phyloP scores from a whole-genome alignment of 2,113 vertebrate genomes.

The Tricholaema leucomelas region DNA sequence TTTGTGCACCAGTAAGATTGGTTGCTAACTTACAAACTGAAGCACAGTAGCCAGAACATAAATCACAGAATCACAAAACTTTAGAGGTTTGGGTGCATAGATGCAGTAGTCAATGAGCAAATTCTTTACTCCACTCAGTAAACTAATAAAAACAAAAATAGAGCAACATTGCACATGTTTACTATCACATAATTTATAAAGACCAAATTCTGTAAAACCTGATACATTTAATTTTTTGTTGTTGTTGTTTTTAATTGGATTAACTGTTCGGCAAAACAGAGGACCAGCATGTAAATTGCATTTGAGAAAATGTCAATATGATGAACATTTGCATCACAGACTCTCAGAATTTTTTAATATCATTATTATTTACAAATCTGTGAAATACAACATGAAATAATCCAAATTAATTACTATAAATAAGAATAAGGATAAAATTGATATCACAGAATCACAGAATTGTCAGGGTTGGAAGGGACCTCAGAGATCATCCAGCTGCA shows the following conservation, averaged over 20 bases:
- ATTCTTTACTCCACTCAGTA: neutral
- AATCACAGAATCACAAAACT: neutral
- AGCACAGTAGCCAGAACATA: neutral
- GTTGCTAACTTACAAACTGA: too few relatives aligned
- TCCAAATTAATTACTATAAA: neutral
- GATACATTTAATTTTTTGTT: neutral
- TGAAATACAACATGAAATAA: neutral
- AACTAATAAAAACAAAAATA: neutral
- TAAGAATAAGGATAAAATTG: neutral
- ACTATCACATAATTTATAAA: neutral
- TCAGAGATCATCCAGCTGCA: too few relatives aligned
- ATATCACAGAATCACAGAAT: too few relatives aligned
- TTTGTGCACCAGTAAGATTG: neutral
- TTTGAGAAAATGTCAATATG: neutral
- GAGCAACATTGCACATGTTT: neutral
- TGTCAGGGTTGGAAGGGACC: too few relatives aligned
- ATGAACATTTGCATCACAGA: neutral
- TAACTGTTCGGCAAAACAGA: neutral
- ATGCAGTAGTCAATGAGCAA: accelerated
- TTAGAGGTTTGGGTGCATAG: neutral
- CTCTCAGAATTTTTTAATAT: neutral
- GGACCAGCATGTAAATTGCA: neutral
- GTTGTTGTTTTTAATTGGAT: neutral
- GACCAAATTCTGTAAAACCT: neutral
- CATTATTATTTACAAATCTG: neutral